These are phyloP conservation scores for Lymantria monacha DNA, from an alignment of 2,888 invertebrate genomes.

Conservation along the genomic window DNA sequence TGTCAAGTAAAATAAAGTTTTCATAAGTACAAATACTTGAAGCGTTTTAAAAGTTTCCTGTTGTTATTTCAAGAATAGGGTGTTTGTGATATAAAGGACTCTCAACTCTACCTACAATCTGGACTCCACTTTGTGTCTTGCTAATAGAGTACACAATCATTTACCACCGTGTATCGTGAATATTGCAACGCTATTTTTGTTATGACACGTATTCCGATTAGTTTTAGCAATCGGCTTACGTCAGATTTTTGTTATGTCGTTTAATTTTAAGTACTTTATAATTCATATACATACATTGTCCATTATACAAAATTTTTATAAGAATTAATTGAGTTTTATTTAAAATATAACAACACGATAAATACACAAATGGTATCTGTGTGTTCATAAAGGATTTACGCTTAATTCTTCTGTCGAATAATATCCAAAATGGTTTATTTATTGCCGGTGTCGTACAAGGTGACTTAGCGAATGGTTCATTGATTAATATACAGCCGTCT, in stretches of 20 bases:
- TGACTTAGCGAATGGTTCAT: too few species aligned
- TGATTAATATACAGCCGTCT: too few species aligned
- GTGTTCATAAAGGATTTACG: too few species aligned
- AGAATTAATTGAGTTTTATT: too few species aligned
- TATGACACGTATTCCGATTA: neutral
- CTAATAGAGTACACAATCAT: neutral
- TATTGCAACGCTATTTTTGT: neutral
- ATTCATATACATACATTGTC: neutral
- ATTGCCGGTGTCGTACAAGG: too few species aligned
- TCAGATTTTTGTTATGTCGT: neutral
- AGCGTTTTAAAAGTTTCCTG: slow-evolving; percentile 22
- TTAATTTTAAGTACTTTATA: slow-evolving; percentile 1
- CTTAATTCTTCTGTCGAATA: too few species aligned
- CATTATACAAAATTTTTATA: too few species aligned
- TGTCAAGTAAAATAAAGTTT: neutral
- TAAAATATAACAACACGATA: too few species aligned
- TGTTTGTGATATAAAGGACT: slow-evolving; percentile 18
- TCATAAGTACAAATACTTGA: slow-evolving; percentile 3
- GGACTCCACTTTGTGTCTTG: neutral
- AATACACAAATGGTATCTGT: too few species aligned
- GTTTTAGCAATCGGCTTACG: neutral
- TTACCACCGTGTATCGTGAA: neutral
- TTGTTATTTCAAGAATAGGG: slow-evolving; percentile 21
- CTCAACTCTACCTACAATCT: neutral
- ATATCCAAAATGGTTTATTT: too few species aligned